Conservation (phyloP, 2,888 invertebrate species). For the Hydroisotoma schaefferi region DNA sequence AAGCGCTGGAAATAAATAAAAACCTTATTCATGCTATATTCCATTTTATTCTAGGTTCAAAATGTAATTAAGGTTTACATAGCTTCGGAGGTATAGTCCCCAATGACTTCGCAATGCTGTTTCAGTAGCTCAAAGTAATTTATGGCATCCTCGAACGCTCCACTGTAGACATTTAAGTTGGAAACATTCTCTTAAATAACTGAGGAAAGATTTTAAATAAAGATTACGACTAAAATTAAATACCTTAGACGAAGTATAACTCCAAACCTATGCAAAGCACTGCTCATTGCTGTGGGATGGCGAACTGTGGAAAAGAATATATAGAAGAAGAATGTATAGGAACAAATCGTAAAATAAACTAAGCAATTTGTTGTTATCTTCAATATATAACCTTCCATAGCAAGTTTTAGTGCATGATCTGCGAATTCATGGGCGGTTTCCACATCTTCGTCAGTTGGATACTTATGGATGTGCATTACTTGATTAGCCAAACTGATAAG, state of each 20-base stretch:
- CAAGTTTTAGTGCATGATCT: conserved; percentile 42
- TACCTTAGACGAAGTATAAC: conserved; percentile 14
- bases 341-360: no score
- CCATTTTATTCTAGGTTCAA: no score
- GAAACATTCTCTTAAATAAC: not conserved
- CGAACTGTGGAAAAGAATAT: conserved; percentile 12
- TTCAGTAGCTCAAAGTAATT: conserved; percentile 37
- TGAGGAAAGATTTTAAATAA: no score
- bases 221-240: not conserved
- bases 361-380: no score
- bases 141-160: conserved; percentile 41
- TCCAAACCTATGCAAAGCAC: conserved; percentile 19
- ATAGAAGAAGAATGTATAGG: no score
- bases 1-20: no score
- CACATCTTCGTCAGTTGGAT: conserved; percentile 40
- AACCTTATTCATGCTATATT: no score
- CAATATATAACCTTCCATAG: conserved; percentile 30
- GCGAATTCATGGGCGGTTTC: conserved; percentile 40
- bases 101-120: conserved; percentile 29
- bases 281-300: conserved; percentile 16
- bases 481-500: conserved; percentile 41
- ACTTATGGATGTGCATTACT: conserved; percentile 36
- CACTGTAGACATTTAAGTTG: no score
- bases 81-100: conserved; percentile 33
- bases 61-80: no score